phyloP scores from a whole-genome alignment of 2,113 vertebrate species.

The Rhabdornis inornatus region DNA sequence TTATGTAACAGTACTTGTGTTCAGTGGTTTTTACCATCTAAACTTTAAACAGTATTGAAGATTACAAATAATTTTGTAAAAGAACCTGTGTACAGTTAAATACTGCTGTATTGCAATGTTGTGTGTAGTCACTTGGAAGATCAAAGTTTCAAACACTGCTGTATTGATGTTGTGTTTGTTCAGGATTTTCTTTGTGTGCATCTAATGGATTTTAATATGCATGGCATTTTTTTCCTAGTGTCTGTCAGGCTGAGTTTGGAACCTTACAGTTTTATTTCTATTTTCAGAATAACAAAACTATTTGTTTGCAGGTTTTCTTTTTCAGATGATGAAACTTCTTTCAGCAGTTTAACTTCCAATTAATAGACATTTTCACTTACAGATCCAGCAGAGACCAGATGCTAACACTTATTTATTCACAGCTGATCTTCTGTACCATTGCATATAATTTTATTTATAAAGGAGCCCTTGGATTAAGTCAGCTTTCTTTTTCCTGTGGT shows the following conservation, averaged over 20 bases:
- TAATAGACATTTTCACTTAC: conserved; percentile 40
- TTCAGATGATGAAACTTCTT: background rate
- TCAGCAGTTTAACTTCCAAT: background rate
- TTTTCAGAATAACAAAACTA: background rate
- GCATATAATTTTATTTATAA: background rate
- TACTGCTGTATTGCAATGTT: background rate
- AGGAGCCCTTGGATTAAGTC: background rate
- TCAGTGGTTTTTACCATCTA: background rate
- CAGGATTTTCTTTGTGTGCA: background rate
- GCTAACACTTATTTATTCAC: background rate
- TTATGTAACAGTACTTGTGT: background rate
- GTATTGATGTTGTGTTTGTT: background rate
- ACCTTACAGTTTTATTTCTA: background rate
- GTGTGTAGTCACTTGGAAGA: background rate
- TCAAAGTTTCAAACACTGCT: background rate
- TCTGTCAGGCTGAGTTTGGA: background rate
- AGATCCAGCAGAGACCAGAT: conserved; percentile 16
- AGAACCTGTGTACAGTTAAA: background rate
- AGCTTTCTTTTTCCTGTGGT: background rate
- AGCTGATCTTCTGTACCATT: background rate
- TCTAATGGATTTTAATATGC: background rate
- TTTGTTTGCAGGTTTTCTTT: conserved; percentile 20
- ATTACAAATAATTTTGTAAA: background rate
- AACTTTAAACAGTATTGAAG: background rate
- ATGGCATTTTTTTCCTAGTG: background rate